phyloP scores from a whole-genome alignment of 2,113 vertebrate species.

The Alaudala cheleensis region DNA sequence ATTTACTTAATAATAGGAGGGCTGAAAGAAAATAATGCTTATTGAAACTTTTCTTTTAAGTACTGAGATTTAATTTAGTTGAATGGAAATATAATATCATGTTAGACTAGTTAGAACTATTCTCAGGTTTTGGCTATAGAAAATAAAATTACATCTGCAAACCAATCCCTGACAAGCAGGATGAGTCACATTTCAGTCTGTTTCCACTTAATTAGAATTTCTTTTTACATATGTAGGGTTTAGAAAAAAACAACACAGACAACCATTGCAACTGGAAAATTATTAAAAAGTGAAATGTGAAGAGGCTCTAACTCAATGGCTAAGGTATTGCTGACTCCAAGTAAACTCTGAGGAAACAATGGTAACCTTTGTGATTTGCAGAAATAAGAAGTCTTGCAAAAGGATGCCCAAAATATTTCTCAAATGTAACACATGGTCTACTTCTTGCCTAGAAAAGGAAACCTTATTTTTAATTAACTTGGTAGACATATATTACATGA shows the following conservation, averaged over 20 bases:
- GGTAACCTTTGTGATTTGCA: neutral
- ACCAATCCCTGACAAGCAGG: slow-evolving; percentile 8
- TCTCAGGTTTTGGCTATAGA: slow-evolving; percentile 21
- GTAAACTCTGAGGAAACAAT: slow-evolving; percentile 10
- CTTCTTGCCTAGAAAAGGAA: neutral
- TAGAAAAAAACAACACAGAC: slow-evolving; percentile 18
- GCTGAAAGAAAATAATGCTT: neutral
- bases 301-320: slow-evolving; percentile 60
- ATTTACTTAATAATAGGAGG: neutral
- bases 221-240: slow-evolving; percentile 56
- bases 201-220: slow-evolving; percentile 63
- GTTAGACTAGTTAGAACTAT: slow-evolving; percentile 11
- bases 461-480: neutral
- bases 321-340: slow-evolving; percentile 17
- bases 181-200: slow-evolving; percentile 66
- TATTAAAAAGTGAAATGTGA: slow-evolving; percentile 55
- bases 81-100: neutral
- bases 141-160: slow-evolving; percentile 63
- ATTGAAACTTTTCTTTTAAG: neutral
- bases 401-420: neutral
- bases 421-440: neutral
- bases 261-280: slow-evolving; percentile 54
- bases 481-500: neutral
- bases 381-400: slow-evolving; percentile 2
- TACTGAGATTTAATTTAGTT: slow-evolving; percentile 16